Evolutionary conservation across 2,888 invertebrate species (phyloP), one percentile per base, ranked within the genome.

Genomic region (Mongoloraphidia duomilia): DNA sequence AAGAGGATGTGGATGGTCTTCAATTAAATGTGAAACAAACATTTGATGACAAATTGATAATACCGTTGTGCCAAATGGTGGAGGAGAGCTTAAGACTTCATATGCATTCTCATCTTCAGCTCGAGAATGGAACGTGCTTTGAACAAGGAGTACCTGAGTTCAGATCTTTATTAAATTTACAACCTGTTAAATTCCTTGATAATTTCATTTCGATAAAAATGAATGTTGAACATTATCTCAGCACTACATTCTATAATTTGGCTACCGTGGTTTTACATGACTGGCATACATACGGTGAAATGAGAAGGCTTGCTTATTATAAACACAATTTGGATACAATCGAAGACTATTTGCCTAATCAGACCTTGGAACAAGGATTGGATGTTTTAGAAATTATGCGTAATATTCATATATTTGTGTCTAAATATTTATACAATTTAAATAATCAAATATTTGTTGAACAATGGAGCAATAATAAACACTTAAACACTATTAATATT

Each of bases 331-430:
- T 96, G 35, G 73, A 76, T 13, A 84, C 91, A 1, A 80, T 90
- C n/a, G 89, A 94, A 62, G 90, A 95, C 62, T 85, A 92, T 66
- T 73, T 98, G 44, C 97, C 98, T 1, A 92, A 92, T 58, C 95
- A 97, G 66, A 94, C 94, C 1, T 72, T 97, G 49, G 96, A 97
- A 64, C 96, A 97, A 75, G 96, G 97, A 10, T 73, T 96, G 49
- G 97, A 97, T 72, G 90, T 97, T 1, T 70, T 98, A 50, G 92
- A 95, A 72, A 94, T 98, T 51, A 96, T 96, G 89, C 76, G 94
- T 40, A 95, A 96, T 63, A 91, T 98, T 53, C 85, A 93, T 60
- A 80, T 90, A 44, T 98, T 98, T 67, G 95, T 96, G 10, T 82
- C 88, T 0, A 85, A 85, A 60, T 97, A 92, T 68, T 74, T 87